These are phyloP conservation scores for Tragelaphus imberbis DNA, from an alignment of 2,113 vertebrate genomes.

Conservation along the genomic window DNA sequence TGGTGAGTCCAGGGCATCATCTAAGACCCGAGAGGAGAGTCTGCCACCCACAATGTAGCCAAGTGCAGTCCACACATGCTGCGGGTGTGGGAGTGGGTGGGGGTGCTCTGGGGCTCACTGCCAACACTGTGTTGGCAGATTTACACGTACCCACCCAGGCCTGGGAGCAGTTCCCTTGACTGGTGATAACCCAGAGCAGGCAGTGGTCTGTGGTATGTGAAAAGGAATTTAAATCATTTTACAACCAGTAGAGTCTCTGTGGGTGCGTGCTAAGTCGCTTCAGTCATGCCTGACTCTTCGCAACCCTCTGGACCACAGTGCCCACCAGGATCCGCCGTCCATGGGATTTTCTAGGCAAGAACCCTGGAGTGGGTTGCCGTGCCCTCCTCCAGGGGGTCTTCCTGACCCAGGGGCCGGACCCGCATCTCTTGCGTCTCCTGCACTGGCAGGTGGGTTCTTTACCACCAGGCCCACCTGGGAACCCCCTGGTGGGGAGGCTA, in stretches of 20 bases:
- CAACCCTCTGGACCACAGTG: background rate
- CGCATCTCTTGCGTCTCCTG: background rate
- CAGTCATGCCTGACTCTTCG: background rate
- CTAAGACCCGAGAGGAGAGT: background rate
- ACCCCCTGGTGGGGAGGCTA: background rate
- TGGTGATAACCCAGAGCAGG: background rate
- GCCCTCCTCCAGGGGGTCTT: background rate
- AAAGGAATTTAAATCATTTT: background rate
- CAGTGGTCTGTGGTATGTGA: background rate
- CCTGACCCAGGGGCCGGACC: background rate
- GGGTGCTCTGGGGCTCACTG: background rate
- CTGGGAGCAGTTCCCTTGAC: background rate
- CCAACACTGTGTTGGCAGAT: background rate
- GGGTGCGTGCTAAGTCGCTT: background rate
- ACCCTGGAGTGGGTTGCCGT: background rate
- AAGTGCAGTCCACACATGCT: fast-evolving
- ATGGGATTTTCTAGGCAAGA: background rate
- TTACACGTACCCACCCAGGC: background rate
- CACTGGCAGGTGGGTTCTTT: background rate
- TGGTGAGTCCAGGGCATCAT: background rate
- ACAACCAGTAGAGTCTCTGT: background rate
- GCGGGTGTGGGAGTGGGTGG: background rate
- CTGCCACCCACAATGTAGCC: background rate
- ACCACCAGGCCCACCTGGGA: background rate
- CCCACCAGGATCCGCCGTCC: background rate